Evolutionary conservation across 2,113 vertebrate genomes (phyloP), one percentile per base, ranked within the genome.

Genomic region (Lepidothrix coronata): DNA sequence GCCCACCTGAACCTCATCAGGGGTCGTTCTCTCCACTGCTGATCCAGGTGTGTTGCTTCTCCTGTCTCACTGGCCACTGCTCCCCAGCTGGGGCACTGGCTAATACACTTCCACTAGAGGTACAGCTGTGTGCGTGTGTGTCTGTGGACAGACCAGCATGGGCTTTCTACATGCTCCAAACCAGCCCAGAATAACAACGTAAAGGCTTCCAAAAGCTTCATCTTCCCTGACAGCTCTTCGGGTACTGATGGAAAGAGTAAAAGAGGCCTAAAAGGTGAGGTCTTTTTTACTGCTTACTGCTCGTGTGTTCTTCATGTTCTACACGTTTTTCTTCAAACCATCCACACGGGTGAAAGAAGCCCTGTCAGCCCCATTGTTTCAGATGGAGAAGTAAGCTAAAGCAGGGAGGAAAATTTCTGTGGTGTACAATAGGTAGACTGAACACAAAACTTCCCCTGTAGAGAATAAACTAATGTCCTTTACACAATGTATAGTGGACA

Each of bases 141-240:
- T 9, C 43, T 8, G 14, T 9, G 5, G 0, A 7, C 2, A 0
- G 4, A 24, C 12, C 31, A 13, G 46, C n/a, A 9, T 0, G 0
- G 19, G 24, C 27, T 51, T 28, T 12, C 54, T 2, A 1, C 2
- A 0, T 0, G 1, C 67, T 59, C 41, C 74, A 44, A 75, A 61
- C 7, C 79, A 44, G 54, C 48, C 63, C 19, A 44, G 15, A 62
- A 66, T 7, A 4, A 11, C 22, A 37, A 33, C 46, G 10, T 1
- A 27, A 77, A 39, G 13, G 28, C 41, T 76, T 39, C 68, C 41
- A 43, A n/a, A 70, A 22, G 33, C 39, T 35, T 71, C 0, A 0
- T 44, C 33, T 55, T 55, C 30, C 57, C 52, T 17, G 3, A 33
- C 15, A 48, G 35, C 19, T 35, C 27, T 58, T n/a, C 9, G 12